Evolutionary conservation across 1,140 invertebrate genomes (phyloP).

Genomic region (Hylyphantes graminicola): DNA sequence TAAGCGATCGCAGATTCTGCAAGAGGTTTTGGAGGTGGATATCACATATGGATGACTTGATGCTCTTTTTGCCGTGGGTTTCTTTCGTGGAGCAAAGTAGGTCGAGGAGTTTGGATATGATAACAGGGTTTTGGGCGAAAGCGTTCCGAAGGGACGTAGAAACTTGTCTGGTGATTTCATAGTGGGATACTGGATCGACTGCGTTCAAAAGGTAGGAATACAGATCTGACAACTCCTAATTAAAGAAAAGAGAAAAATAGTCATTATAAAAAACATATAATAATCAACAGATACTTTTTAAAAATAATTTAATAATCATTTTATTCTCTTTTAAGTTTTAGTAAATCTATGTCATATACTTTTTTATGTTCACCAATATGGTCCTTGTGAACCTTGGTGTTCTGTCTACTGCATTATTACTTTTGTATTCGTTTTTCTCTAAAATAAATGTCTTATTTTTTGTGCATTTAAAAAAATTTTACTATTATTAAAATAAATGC

Average conservation of each 20-base stretch:
- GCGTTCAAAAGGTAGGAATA: constrained; percentile 18
- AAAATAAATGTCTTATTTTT: not conserved
- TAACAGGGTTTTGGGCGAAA: constrained; percentile 40
- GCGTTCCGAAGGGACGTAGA: constrained; percentile 1
- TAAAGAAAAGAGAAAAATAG: not conserved
- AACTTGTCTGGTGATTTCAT: constrained; percentile 3
- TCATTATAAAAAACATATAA: not conserved
- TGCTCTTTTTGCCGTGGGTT: not conserved
- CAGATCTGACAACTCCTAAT: constrained; percentile 35
- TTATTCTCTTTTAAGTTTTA: not conserved
- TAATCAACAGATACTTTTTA: not conserved
- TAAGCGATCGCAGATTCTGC: constrained; percentile 2
- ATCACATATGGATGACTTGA: constrained; percentile 19
- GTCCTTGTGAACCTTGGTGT: no score
- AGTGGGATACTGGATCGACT: not conserved
- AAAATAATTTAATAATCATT: not conserved
- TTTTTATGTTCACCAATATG: no score
- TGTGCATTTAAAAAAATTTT: not conserved
- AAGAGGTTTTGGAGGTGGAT: constrained; percentile 24
- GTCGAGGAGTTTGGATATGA: constrained; percentile 14
- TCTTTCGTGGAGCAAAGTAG: not conserved
- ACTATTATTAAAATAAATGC: no score
- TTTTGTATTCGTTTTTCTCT: not conserved
- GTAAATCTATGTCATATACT: no score
- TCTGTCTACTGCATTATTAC: not conserved